phyloP scores from a whole-genome alignment of 2,113 vertebrate species.

The Antigone vipio region DNA sequence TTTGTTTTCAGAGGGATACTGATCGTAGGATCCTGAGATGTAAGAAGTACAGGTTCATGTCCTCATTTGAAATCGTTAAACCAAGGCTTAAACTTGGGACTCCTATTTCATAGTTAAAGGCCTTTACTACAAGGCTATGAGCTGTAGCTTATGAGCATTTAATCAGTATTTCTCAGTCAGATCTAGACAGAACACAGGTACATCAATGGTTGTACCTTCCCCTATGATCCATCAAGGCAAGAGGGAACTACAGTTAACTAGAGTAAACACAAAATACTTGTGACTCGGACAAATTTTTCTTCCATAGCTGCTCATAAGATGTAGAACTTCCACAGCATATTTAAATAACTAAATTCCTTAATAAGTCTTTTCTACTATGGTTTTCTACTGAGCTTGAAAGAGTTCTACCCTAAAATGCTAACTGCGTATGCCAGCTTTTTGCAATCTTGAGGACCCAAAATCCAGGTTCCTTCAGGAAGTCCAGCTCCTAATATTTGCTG shows the following conservation, averaged over 20 bases:
- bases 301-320: neutral
- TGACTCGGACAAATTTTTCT: neutral
- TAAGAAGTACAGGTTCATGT: neutral
- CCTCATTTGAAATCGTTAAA: neutral
- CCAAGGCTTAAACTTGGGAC: neutral
- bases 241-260: neutral
- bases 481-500: neutral
- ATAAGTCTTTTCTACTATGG: neutral
- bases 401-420: neutral
- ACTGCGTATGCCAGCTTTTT: neutral
- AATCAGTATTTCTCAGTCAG: neutral
- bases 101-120: neutral
- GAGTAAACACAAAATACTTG: neutral
- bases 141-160: neutral
- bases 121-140: neutral
- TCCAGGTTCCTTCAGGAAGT: neutral
- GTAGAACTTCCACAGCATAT: neutral
- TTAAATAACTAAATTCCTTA: neutral
- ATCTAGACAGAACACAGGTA: neutral
- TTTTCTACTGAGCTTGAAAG: neutral
- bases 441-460: neutral
- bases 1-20: neutral
- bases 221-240: neutral
- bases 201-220: neutral
- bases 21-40: neutral